phyloP scores from a whole-genome alignment of 2,113 vertebrate genomes.

The Neotoma lepida region DNA sequence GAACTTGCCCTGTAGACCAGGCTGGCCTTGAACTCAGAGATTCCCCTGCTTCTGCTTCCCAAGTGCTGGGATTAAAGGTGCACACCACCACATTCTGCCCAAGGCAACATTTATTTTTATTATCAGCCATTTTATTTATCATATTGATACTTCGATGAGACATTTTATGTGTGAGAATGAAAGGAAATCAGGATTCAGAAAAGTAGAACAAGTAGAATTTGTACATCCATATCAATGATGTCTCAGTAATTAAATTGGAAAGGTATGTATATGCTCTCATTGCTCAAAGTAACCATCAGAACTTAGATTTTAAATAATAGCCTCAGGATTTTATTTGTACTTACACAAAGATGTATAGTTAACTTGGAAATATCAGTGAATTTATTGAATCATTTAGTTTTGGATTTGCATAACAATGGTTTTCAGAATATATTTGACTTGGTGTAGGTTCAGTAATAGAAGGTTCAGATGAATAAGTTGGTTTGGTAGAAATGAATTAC shows the following conservation, averaged over 20 bases:
- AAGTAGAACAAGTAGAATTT: slow-evolving; percentile 33
- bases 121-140: slow-evolving; percentile 1
- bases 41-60: too few relatives aligned
- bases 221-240: not conserved
- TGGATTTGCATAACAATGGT: not conserved
- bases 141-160: slow-evolving; percentile 10
- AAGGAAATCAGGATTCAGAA: slow-evolving; percentile 40
- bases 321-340: slow-evolving; percentile 45
- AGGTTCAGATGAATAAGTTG: slow-evolving; percentile 34
- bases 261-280: not conserved
- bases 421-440: slow-evolving; percentile 38
- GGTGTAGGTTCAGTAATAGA: slow-evolving; percentile 13
- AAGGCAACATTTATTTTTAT: not conserved
- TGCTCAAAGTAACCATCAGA: not conserved
- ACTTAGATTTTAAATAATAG: slow-evolving; percentile 33
- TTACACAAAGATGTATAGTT: slow-evolving; percentile 9
- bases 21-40: not conserved
- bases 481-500: slow-evolving; percentile 1
- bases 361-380: slow-evolving; percentile 26
- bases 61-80: not conserved
- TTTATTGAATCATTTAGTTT: not conserved
- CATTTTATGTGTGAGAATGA: not conserved
- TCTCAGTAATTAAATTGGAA: not conserved
- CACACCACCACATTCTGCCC: not conserved
- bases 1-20: not conserved